phyloP scores from a whole-genome alignment of 23 tunicate genomes.

The Trididemnum miniatum region DNA sequence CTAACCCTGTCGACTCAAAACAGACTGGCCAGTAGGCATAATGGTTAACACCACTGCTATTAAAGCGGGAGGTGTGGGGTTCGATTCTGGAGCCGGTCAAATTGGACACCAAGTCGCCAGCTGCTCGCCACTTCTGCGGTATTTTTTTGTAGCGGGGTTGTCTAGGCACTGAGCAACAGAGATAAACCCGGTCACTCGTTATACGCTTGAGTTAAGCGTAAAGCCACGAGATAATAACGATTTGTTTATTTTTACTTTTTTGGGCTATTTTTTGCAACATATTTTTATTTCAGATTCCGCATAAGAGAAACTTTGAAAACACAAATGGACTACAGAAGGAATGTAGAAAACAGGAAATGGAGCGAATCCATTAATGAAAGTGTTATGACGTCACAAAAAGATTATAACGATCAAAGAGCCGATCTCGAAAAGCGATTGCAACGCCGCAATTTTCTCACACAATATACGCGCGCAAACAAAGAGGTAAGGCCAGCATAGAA shows the following conservation, averaged over 20 bases:
- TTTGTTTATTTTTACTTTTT: not conserved
- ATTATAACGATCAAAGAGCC: slow-evolving; percentile 37
- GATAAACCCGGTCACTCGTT: not conserved
- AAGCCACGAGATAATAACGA: not conserved
- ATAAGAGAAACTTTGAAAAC: slow-evolving; percentile 66
- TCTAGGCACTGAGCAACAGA: not conserved
- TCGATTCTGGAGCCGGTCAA: not conserved
- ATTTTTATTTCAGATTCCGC: slow-evolving; percentile 35
- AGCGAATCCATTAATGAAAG: slow-evolving; percentile 57
- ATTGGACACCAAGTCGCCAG: not conserved
- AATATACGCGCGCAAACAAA: slow-evolving; percentile 79
- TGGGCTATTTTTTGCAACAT: too few species aligned
- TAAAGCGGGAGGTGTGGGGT: not conserved
- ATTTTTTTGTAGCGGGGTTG: not conserved
- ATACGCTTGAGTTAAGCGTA: not conserved
- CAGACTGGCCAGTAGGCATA: not conserved
- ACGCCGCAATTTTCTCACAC: slow-evolving; percentile 42
- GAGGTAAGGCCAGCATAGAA: too few species aligned
- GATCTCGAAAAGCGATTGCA: slow-evolving; percentile 56
- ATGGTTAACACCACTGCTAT: not conserved
- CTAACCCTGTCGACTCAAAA: too few species aligned
- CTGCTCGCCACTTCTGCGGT: not conserved
- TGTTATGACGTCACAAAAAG: slow-evolving; percentile 58
- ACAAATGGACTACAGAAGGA: slow-evolving; percentile 73
- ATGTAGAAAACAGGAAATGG: slow-evolving; percentile 32